Base-by-base conservation (phyloP, 2,888 invertebrate genomes). In the Acrobasis consociella region DNA sequence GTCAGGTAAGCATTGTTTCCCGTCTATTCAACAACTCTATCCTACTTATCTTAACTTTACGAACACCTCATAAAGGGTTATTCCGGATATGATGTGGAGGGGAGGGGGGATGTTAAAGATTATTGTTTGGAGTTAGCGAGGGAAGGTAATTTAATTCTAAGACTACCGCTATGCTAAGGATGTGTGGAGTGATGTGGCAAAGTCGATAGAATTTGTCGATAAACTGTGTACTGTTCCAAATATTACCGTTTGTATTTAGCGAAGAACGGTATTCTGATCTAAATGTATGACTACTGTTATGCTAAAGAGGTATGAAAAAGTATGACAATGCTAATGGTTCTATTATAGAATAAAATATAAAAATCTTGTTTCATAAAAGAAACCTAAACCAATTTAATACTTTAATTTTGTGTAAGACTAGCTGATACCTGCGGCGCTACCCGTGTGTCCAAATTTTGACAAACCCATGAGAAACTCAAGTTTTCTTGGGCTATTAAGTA, bases 61-160 rank as follows among this genome's bases (percentile, higher is more conserved):
- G 86, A 81, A 83, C 83, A 81, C 78, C 77, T 81, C 73, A 85
- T 83, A 82, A 85, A 80, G 84, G 80, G 81, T 84, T 82, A 82
- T 75, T 70, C 73, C 67, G 52, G 69, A 65, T 72, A 73, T 65
- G 60, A 63, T 63, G 67, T 58, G 59, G 69, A 59, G 56, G 64
- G 72, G 68, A 67, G 65, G 69, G 71, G 74, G 78, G 76, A 81
- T 80, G 85, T 82, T 85, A 81, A 86, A 89, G 90, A 89, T 90
- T 89, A 91, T 90, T 90, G 90, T 90, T 86, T 82, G 81, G 82
- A 89, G 88, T 87, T 84, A 87, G 82, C 80, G 80, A 66, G 72
- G 74, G 76, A 72, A 73, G 77, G 84, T 89, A 88, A 90, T 90
- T 90, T 88, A 89, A 90, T 89, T 90, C 81, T 75, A 75, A 87